Base-by-base conservation (phyloP, 1,140 invertebrate species). In the Zaprionus tsacasi region DNA sequence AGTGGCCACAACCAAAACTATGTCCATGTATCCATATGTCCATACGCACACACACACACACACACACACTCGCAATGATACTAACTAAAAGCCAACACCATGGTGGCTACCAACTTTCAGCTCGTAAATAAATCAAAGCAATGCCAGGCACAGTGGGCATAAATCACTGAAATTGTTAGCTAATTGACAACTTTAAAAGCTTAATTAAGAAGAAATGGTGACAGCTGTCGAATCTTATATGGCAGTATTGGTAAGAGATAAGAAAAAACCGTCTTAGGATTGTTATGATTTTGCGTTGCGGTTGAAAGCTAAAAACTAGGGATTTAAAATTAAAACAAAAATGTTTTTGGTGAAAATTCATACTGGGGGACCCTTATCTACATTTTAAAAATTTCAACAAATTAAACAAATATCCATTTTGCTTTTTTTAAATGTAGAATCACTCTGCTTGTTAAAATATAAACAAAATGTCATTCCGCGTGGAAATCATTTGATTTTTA, bases 1-100 rank as follows among this genome's bases (percentile, higher is more conserved):
- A 75, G 55, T 78, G 73, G 71, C 82, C 82, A 83, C 78, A 86
- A 58, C 70, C 82, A 78, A 77, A 87, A 75, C 73, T 65, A 74
- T 76, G 60, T 33, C n/a, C 15, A 35, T 21, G 15, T 63, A 7
- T 63, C 27, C 33, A 36, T 50, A 50, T 50, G 45, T 50, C 45
- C 17, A 50, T 6, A 52, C 60, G 17, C 30, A 21, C 56, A 56
- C 58, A 33, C 40, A 17, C 17, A 33, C 38, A 45, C 15, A 27
- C 36, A 45, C 25, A 17, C 25, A 45, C 52, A 50, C 40, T 43
- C n/a, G n/a, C n/a, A 45, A 45, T 45, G 45, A 50, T 50, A 50
- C 45, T 50, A 50, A 21, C 45, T 50, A 25, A 50, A 50, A 50
- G 45, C 45, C 45, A 50, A 50, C 45, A 76, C 55, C 55, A 76